Conservation (phyloP, 2,888 invertebrate species). For the Eupithecia centaureata region DNA sequence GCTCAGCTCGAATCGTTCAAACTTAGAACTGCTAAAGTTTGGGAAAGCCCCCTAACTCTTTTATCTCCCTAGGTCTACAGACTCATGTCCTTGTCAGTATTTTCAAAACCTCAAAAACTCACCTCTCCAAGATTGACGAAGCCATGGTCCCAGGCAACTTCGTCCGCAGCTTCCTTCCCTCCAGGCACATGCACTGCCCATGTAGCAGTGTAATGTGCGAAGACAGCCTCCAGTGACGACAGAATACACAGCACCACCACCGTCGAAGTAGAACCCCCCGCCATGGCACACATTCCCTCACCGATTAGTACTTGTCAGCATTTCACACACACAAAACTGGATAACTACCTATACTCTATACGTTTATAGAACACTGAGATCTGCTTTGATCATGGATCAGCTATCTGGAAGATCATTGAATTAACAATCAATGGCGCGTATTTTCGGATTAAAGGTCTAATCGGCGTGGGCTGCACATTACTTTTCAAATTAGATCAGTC, state of each 20-base stretch:
- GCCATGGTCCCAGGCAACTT: constrained; percentile 91
- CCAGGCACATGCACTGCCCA: constrained; percentile 94
- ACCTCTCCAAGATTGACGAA: constrained; percentile 94
- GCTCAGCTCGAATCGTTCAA: neutral
- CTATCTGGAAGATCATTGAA: constrained; percentile 35
- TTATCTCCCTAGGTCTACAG: neutral
- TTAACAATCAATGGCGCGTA: constrained; percentile 32
- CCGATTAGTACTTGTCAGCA: constrained; percentile 80
- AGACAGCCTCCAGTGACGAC: constrained; percentile 58
- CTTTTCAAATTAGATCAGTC: constrained; percentile 15
- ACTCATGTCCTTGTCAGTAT: neutral
- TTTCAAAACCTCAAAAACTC: constrained; percentile 58
- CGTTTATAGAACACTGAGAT: constrained; percentile 36
- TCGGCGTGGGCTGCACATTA: constrained; percentile 48
- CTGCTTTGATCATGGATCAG: constrained; percentile 29
- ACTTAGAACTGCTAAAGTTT: neutral
- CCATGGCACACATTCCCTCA: constrained; percentile 78
- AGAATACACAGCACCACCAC: constrained; percentile 66
- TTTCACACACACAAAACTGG: constrained; percentile 68
- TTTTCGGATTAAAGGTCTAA: constrained; percentile 32
- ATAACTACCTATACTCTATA: constrained; percentile 39
- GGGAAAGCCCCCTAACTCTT: neutral
- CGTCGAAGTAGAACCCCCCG: constrained; percentile 65
- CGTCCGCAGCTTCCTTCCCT: constrained; percentile 87
- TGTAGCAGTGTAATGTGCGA: constrained; percentile 89